These are phyloP conservation scores for Parasteatoda lunata DNA, from an alignment of 2,888 invertebrate genomes.

Conservation along the genomic window DNA sequence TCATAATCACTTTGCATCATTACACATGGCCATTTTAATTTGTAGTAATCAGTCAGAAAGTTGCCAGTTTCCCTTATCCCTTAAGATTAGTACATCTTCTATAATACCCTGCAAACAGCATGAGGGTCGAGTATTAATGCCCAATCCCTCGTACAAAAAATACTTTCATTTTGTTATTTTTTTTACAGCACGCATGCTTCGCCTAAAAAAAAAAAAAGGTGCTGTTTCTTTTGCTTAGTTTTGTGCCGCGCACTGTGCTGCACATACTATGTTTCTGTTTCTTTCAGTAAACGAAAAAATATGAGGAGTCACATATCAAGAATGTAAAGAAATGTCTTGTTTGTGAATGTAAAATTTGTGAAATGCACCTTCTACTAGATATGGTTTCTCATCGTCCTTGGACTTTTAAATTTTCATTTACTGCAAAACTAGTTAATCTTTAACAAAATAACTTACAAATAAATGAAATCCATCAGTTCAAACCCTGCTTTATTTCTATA, in stretches of 20 bases:
- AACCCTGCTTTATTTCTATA: too few relatives aligned
- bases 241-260: constrained; percentile 49
- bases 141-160: constrained; percentile 45
- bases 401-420: too few relatives aligned
- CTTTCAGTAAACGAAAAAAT: background rate
- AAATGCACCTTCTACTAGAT: too few relatives aligned
- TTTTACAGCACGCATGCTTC: constrained; percentile 67
- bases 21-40: constrained; percentile 61
- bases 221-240: constrained; percentile 63
- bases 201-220: constrained; percentile 45
- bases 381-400: too few relatives aligned
- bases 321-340: too few relatives aligned
- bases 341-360: too few relatives aligned
- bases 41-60: constrained; percentile 46
- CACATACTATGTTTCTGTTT: constrained; percentile 53
- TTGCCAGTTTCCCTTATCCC: constrained; percentile 56
- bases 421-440: too few relatives aligned
- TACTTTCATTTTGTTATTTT: constrained; percentile 46
- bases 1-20: background rate
- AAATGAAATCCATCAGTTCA: too few relatives aligned
- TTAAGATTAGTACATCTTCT: constrained; percentile 47
- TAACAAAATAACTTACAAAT: too few relatives aligned
- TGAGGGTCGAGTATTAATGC: constrained; percentile 48
- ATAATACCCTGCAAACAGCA: constrained; percentile 52
- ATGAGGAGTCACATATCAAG: too few relatives aligned